Evolutionary conservation across 2,888 invertebrate genomes (phyloP).

Genomic region (Sarcophaga variegata): DNA sequence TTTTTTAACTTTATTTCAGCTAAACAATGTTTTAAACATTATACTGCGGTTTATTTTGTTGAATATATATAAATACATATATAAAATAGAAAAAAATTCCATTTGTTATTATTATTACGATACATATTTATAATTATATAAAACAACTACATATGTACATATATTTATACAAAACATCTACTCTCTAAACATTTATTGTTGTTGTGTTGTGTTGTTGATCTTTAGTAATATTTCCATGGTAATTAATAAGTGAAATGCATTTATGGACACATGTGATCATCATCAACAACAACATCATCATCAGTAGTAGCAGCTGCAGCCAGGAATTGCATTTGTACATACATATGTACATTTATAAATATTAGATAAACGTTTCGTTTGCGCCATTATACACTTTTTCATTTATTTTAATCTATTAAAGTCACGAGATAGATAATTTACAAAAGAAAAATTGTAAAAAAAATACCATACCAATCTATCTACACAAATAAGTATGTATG

Average conservation of each 20-base stretch:
- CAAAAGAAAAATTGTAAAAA: conserved; percentile 25
- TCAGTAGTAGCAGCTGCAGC: neutral
- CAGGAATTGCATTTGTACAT: no score
- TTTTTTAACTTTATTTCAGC: neutral
- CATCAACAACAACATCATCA: conserved; percentile 15
- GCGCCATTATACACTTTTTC: conserved; percentile 47
- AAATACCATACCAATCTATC: neutral
- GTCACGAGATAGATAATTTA: conserved; percentile 68
- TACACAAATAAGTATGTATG: neutral
- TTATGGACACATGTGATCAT: conserved; percentile 10
- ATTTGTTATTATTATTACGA: neutral
- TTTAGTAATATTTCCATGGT: neutral
- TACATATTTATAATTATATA: no score
- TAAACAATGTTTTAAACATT: neutral
- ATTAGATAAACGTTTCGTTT: conserved; percentile 43
- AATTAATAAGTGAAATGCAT: neutral
- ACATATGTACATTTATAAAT: neutral
- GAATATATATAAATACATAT: no score
- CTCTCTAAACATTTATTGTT: no score
- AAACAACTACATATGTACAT: no score
- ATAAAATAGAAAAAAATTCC: neutral
- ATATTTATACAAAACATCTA: no score
- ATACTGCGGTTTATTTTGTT: neutral
- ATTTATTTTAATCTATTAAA: conserved; percentile 61
- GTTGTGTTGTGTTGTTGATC: neutral